Evolutionary conservation across 2,797 vertebrate genomes (phyloP), one percentile per base, ranked within the genome.

Genomic region (Scyliorhinus canicula): DNA sequence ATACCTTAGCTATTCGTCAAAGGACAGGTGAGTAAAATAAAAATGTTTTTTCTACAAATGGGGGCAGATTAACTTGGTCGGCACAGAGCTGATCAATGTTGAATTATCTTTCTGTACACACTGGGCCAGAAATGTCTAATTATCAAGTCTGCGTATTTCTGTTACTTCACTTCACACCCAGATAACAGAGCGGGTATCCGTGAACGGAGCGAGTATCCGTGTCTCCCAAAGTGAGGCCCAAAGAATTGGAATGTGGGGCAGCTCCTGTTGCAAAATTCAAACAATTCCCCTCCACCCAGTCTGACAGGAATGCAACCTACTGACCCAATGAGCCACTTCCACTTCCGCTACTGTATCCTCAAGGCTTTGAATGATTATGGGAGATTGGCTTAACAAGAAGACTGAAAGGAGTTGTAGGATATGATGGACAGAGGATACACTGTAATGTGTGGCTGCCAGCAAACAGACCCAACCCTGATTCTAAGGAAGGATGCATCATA

Each of bases 241-340:
- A 31, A 40, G 24, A 2, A 21, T 8, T 14, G 40, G 55, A 40
- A 40, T 57, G 14, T 31, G 31, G 16, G 0, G 4, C 57, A 35
- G 35, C 28, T 40, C 77, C 77, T 21, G 28, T 40, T 74, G 6
- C 65, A 95, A 4, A 50, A 14, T 44, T 28, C n/a, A 71, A 35
- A 74, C 31, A n/a, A 50, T 31, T 71, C 44, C 12, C 65, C 47
- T 40, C 44, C 14, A 16, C 47, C 67, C 26, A 91, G 31, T 12
- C 93, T 55, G 35, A 0, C 47, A 94, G 67, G 47, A 69, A 94
- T 35, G 91, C 65, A 93, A 69, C 31, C 93, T 74, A 31, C 31
- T 93, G 93, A 71, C 93, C 67, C 67, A 47, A 12, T 71, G 26
- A 74, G 47, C 52, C 93, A 69, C 91, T 88, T n/a, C 57, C 93